Evolutionary conservation across 1,140 invertebrate genomes (phyloP).

Genomic region (Brachionus angularis): DNA sequence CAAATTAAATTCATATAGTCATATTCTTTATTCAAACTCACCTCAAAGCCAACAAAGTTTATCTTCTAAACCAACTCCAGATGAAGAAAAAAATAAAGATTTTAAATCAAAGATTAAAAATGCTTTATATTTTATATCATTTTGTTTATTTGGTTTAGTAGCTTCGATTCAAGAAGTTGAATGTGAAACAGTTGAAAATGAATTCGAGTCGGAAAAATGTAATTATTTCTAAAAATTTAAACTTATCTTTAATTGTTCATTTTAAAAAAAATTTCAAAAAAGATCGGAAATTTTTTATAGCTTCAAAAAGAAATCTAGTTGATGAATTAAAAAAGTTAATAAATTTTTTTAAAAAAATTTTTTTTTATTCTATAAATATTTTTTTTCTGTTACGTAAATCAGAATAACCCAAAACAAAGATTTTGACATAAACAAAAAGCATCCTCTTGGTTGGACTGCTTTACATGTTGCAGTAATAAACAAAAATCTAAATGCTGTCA

Average conservation of each 20-base stretch:
- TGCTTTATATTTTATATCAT: too few relatives aligned
- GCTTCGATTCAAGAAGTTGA: too few relatives aligned
- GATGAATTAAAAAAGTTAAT: conserved; percentile 1
- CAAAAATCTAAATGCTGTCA: conserved; percentile 64
- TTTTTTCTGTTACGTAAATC: too few relatives aligned
- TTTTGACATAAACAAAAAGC: conserved; percentile 52
- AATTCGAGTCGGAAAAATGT: neutral
- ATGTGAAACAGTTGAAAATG: too few relatives aligned
- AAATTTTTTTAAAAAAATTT: neutral
- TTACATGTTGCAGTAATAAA: conserved; percentile 78
- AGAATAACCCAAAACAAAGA: too few relatives aligned
- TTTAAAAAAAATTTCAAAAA: neutral
- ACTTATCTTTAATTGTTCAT: neutral
- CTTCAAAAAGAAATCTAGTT: conserved; percentile 2
- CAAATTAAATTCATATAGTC: too few relatives aligned
- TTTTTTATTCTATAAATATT: neutral
- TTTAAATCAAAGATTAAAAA: too few relatives aligned
- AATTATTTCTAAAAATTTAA: neutral
- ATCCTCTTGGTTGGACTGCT: conserved; percentile 73
- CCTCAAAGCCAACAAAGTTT: too few relatives aligned
- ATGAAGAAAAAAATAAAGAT: too few relatives aligned
- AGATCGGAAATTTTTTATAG: conserved; percentile 32
- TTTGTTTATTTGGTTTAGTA: too few relatives aligned
- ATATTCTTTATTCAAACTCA: too few relatives aligned
- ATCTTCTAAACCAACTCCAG: too few relatives aligned